These are phyloP conservation scores for Zygaena filipendulae DNA, from an alignment of 2,888 invertebrate species.

Conservation along the genomic window DNA sequence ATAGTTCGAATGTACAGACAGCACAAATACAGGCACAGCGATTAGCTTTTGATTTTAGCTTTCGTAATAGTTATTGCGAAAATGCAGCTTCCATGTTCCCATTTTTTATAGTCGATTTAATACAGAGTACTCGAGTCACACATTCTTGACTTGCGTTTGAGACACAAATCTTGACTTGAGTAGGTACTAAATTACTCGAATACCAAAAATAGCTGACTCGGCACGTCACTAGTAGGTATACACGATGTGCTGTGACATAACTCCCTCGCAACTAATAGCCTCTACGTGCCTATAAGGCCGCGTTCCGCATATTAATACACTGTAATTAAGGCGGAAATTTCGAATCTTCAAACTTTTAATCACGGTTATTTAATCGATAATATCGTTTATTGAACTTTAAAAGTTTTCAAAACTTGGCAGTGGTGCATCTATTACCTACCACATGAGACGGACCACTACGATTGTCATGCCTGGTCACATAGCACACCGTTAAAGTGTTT, in stretches of 20 bases:
- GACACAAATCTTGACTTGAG: constrained; percentile 2
- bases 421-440: too few species aligned
- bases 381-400: constrained; percentile 28
- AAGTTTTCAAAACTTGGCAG: constrained; percentile 22
- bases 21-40: too few species aligned
- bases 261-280: constrained; percentile 27
- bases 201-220: too few species aligned
- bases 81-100: too few species aligned
- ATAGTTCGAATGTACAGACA: too few species aligned
- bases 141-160: neutral
- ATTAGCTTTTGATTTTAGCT: too few species aligned
- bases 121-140: neutral
- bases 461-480: neutral
- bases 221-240: too few species aligned
- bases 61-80: too few species aligned
- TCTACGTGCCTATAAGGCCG: constrained; percentile 26
- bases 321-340: constrained; percentile 34
- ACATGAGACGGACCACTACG: constrained; percentile 7
- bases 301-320: constrained; percentile 37
- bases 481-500: constrained; percentile 3
- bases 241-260: constrained; percentile 21
- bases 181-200: constrained; percentile 13
- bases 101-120: too few species aligned
- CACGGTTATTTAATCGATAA: constrained; percentile 28
- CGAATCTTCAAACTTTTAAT: constrained; percentile 30